Evolutionary conservation across 1,140 invertebrate species (phyloP).

Genomic region (Drosophila tristis): DNA sequence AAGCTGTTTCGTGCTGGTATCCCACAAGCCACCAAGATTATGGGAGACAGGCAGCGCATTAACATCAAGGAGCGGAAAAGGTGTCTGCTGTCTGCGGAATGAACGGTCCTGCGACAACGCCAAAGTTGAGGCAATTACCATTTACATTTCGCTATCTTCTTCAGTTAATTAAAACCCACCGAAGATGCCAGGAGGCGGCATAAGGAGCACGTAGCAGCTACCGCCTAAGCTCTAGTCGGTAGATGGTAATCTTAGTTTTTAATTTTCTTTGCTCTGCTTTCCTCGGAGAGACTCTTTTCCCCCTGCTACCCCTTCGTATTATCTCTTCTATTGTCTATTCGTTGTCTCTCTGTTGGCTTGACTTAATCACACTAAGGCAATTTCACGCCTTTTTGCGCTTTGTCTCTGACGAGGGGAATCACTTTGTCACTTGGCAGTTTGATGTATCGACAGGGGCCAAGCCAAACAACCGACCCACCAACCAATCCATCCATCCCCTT

Average conservation of each 20-base stretch:
- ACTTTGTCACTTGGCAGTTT: slow-evolving; percentile 78
- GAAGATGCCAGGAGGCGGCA: slow-evolving; percentile 38
- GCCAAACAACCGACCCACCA: slow-evolving; percentile 40
- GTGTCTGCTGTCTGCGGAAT: slow-evolving; percentile 70
- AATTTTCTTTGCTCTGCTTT: slow-evolving; percentile 33
- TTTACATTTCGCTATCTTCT: slow-evolving; percentile 70
- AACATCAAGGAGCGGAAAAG: slow-evolving; percentile 72
- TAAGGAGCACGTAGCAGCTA: slow-evolving; percentile 77
- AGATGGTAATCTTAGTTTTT: slow-evolving; percentile 75
- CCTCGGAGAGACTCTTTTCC: neutral
- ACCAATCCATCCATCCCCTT: slow-evolving; percentile 11
- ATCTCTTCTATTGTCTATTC: neutral
- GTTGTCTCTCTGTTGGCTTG: slow-evolving; percentile 34
- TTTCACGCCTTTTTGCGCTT: slow-evolving; percentile 81
- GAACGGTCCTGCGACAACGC: slow-evolving; percentile 4
- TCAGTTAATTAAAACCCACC: slow-evolving; percentile 60
- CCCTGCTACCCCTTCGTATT: neutral
- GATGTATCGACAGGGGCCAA: slow-evolving; percentile 71
- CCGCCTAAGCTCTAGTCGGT: slow-evolving; percentile 26
- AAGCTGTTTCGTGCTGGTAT: slow-evolving; percentile 57
- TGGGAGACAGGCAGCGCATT: slow-evolving; percentile 48
- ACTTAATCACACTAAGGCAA: slow-evolving; percentile 82
- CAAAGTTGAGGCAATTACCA: slow-evolving; percentile 65
- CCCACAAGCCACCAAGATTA: slow-evolving; percentile 54
- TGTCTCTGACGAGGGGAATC: slow-evolving; percentile 51